These are phyloP conservation scores for Pseudochaenichthys georgianus DNA, from an alignment of 2,797 vertebrate species.

Conservation along the genomic window DNA sequence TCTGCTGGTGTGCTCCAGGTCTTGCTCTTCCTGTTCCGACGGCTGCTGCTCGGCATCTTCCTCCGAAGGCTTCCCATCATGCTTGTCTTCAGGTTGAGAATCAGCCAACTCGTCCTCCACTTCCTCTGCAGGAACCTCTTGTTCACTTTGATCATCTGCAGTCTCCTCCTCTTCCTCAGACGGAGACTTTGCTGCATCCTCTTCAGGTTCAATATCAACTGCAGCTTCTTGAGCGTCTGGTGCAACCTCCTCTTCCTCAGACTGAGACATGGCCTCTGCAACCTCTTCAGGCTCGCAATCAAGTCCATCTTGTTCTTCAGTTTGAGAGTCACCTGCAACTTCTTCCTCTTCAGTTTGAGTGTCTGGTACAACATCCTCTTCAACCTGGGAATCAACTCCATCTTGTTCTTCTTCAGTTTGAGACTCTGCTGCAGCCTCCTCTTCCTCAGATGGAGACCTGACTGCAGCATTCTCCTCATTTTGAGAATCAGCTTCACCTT, in stretches of 20 bases:
- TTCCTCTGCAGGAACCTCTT: conserved; percentile 20
- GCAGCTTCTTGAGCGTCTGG: background rate
- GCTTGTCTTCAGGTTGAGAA: conserved; percentile 44
- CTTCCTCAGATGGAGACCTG: background rate
- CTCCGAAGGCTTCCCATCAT: background rate
- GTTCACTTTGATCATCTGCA: conserved; percentile 14
- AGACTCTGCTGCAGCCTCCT: background rate
- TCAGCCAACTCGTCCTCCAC: conserved; percentile 31
- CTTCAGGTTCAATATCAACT: conserved; percentile 12
- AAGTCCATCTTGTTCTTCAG: background rate
- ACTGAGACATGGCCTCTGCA: background rate
- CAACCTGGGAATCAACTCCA: background rate
- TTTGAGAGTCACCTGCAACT: background rate
- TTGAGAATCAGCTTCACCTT: conserved; percentile 1
- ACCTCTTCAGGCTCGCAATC: conserved; percentile 10
- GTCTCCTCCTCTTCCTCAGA: background rate
- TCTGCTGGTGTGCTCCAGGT: conserved; percentile 51
- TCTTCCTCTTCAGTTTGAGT: too few species aligned
- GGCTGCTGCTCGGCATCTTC: conserved; percentile 27
- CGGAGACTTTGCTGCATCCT: background rate
- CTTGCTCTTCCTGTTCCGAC: conserved; percentile 16
- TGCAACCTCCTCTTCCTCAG: too few species aligned
- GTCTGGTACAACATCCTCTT: background rate
- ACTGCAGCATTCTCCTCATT: background rate
- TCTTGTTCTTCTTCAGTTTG: background rate